Base-by-base conservation (phyloP, 2,113 vertebrate genomes). In the Lipotes vexillifer region DNA sequence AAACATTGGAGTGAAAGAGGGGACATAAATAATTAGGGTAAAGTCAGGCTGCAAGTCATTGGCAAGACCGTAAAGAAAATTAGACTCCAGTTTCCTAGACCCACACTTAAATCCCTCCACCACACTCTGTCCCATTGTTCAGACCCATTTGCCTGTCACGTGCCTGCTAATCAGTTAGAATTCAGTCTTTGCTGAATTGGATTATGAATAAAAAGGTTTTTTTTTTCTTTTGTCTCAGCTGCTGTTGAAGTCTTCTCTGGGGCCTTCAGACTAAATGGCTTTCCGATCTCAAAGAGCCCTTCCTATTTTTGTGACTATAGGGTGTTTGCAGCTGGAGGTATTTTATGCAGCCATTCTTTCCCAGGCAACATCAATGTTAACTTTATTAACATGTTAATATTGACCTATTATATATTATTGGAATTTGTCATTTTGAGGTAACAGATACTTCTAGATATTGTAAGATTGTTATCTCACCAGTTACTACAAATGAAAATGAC, bases 51-150 rank as follows among this genome's bases (percentile, higher is more conserved):
- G 25, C 17, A 52, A 94, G 95, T 61, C 71, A n/a, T 33, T 95
- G 93, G 95, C 88, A 97, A 82, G n/a, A 66, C 31, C 95, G 92
- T 95, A 92, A 96, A 97, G 97, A 91, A 91, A 95, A 88, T 59
- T 75, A 65, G 38, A 23, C 36, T 95, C 29, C 4, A 41, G 25
- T 77, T 92, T 90, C 20, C 31, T 36, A 84, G 88, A 12, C 21
- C 29, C 36, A 41, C 83, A 69, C 77, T 65, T 21, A 55, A 94
- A 68, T 57, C 25, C 41, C 78, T 88, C 49, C 8, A 63, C 36
- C 33, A 68, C 59, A 68, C n/a, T 86, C 27, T 61, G n/a, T 74
- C 68, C 88, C 31, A 66, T 94, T 97, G 78, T 94, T 93, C 68
- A 84, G 55, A 61, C 78, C 63, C 63, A 61, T 83, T 86, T 95